phyloP scores from a whole-genome alignment of 2,888 invertebrate genomes.

The Therioaphis trifolii region DNA sequence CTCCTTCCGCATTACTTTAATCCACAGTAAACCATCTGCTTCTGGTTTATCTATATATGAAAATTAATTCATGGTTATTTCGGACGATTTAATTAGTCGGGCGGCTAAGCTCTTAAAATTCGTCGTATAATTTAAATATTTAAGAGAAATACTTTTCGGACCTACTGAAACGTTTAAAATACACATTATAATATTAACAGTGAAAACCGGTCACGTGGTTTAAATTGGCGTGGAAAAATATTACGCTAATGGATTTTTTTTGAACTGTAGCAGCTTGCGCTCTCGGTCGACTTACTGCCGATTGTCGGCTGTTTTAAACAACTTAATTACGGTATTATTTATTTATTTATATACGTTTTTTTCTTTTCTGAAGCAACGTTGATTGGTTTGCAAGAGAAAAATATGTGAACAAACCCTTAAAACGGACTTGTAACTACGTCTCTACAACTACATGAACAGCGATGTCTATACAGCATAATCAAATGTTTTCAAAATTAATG shows the following conservation, averaged over 20 bases:
- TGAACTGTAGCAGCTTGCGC: background rate
- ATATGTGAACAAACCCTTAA: conserved; percentile 16
- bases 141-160: too few species aligned
- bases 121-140: background rate
- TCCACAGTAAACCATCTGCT: too few species aligned
- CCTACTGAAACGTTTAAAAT: too few species aligned
- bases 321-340: conserved; percentile 48
- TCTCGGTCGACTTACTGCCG: background rate
- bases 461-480: background rate
- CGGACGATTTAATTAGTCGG: too few species aligned
- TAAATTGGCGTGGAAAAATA: conserved; percentile 48
- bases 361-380: background rate
- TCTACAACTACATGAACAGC: background rate
- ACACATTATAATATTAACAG: background rate
- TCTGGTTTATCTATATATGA: too few species aligned
- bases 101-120: too few species aligned
- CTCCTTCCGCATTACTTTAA: too few species aligned
- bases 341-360: background rate
- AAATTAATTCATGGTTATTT: too few species aligned
- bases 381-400: background rate
- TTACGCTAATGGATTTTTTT: conserved; percentile 14
- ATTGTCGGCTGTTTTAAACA: conserved; percentile 26
- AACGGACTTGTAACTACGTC: conserved; percentile 15
- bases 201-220: conserved; percentile 7
- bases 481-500: conserved; percentile 21